A percentile compares a stretch with the other conserved stretches of the same genome.
Conservation (phyloP, 2,888 invertebrate species). For the Dasypolia templi region DNA sequence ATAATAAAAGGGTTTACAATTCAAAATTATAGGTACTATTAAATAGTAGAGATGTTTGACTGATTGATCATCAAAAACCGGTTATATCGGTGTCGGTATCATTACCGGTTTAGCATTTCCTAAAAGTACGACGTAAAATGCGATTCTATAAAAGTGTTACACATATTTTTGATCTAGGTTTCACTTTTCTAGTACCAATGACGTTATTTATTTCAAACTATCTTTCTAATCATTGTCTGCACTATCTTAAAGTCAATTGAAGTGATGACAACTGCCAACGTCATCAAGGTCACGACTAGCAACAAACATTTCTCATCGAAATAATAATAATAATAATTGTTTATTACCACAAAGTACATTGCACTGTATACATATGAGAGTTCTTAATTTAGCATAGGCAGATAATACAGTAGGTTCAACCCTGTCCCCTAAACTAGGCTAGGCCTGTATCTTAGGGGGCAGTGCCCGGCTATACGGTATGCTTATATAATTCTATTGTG, state of each 20-base stretch:
- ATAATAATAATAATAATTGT: too few relatives aligned
- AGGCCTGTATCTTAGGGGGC: too few relatives aligned
- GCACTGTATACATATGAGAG: too few relatives aligned
- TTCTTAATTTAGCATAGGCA: too few relatives aligned
- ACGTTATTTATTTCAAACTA: neutral
- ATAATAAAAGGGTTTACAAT: neutral
- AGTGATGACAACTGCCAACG: slow-evolving; percentile 14
- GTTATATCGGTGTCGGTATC: slow-evolving; percentile 50
- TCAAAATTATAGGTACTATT: slow-evolving; percentile 9
- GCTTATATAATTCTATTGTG: too few relatives aligned
- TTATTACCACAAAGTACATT: too few relatives aligned
- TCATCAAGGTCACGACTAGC: slow-evolving; percentile 59
- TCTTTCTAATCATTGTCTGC: slow-evolving; percentile 2
- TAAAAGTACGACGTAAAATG: slow-evolving; percentile 27
- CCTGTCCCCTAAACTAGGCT: too few relatives aligned
- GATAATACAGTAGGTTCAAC: too few relatives aligned
- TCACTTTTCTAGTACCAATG: slow-evolving; percentile 27
- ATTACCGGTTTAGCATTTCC: slow-evolving; percentile 50
- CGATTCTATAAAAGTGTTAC: slow-evolving; percentile 28
- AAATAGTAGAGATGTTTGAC: slow-evolving; percentile 14
- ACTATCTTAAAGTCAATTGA: neutral
- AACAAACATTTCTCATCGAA: too few relatives aligned
- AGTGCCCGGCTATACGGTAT: too few relatives aligned
- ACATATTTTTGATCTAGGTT: slow-evolving; percentile 36
- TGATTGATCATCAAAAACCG: slow-evolving; percentile 44